A percentile compares a stretch with the other conserved stretches of the same genome.
phyloP scores from a whole-genome alignment of 2,113 vertebrate species.

The Nyctereutes procyonoides region DNA sequence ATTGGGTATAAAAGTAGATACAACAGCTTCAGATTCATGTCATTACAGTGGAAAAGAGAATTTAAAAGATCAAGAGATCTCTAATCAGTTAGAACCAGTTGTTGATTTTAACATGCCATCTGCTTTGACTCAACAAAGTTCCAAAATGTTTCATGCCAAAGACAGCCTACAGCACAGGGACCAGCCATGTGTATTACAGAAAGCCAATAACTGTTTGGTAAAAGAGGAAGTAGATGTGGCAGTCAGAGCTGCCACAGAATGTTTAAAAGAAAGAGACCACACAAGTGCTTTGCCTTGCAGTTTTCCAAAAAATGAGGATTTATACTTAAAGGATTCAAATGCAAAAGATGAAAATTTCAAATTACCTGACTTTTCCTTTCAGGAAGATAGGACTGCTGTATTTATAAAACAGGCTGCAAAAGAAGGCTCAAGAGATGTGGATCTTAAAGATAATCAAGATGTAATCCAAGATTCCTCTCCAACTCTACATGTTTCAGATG shows the following conservation, averaged over 20 bases:
- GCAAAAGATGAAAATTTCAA: slow-evolving; percentile 66
- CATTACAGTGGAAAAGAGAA: slow-evolving; percentile 54
- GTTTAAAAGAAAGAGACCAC: neutral
- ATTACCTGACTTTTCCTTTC: slow-evolving; percentile 48
- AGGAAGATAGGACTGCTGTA: slow-evolving; percentile 67
- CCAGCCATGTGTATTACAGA: slow-evolving; percentile 55
- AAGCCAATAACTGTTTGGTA: slow-evolving; percentile 21
- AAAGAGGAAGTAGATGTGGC: neutral
- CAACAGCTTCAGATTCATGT: neutral
- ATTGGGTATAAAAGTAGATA: slow-evolving; percentile 66
- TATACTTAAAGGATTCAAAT: slow-evolving; percentile 22
- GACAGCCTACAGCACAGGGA: slow-evolving; percentile 63
- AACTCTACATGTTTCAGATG: slow-evolving; percentile 15
- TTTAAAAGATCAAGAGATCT: slow-evolving; percentile 37
- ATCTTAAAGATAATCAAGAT: slow-evolving; percentile 62
- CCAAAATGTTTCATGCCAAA: slow-evolving; percentile 60
- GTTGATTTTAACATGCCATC: slow-evolving; percentile 1
- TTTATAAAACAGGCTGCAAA: slow-evolving; percentile 62
- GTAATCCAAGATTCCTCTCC: slow-evolving; percentile 45
- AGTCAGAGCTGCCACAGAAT: neutral
- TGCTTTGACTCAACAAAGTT: slow-evolving; percentile 66
- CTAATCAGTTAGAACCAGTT: slow-evolving; percentile 60
- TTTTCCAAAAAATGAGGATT: slow-evolving; percentile 63
- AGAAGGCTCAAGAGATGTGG: slow-evolving; percentile 58
- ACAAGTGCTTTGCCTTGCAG: slow-evolving; percentile 58